Evolutionary conservation across 1,140 invertebrate species (phyloP).

Genomic region (Leptinotarsa undecemlineata): DNA sequence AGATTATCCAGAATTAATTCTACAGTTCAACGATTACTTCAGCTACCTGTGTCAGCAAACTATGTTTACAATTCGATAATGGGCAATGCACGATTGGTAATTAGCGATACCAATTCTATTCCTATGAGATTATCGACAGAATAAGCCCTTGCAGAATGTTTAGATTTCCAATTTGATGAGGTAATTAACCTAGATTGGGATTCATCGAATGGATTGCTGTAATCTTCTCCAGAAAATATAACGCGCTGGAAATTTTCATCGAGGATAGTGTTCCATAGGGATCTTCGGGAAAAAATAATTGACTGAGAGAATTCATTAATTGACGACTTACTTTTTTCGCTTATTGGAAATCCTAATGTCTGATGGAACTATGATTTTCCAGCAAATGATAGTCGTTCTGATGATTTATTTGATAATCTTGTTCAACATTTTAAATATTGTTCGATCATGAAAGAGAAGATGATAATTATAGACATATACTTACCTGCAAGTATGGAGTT

Average conservation of each 20-base stretch:
- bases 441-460: no score
- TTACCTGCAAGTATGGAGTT: no score
- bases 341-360: not conserved
- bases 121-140: slow-evolving; percentile 21
- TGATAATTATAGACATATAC: no score
- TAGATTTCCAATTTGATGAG: slow-evolving; percentile 24
- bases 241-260: not conserved
- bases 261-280: not conserved
- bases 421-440: no score
- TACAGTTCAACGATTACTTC: slow-evolving; percentile 15
- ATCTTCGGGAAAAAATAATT: not conserved
- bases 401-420: no score
- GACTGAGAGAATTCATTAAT: not conserved
- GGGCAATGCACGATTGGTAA: slow-evolving; percentile 25
- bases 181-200: slow-evolving; percentile 22
- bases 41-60: slow-evolving; percentile 32
- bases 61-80: slow-evolving; percentile 33
- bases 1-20: not conserved
- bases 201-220: not conserved
- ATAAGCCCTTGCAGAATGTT: slow-evolving; percentile 18
- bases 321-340: not conserved
- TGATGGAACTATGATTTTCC: not conserved
- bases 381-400: not conserved
- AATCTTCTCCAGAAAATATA: slow-evolving; percentile 16
- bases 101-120: slow-evolving; percentile 22